These are phyloP conservation scores for Pegoplata infirma DNA, from an alignment of 2,888 invertebrate genomes.

Conservation along the genomic window DNA sequence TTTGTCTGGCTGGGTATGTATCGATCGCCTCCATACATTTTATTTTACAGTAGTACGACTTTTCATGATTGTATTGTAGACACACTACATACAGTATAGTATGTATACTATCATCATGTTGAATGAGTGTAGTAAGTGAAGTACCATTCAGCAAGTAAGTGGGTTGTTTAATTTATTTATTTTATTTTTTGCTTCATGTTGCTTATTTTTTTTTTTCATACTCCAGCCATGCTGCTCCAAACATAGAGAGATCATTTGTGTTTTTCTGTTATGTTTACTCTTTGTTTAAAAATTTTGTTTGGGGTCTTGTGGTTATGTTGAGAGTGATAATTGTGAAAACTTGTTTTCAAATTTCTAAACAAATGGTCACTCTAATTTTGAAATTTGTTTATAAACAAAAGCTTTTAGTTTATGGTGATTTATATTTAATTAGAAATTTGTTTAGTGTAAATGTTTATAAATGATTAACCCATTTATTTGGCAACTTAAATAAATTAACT, in stretches of 20 bases:
- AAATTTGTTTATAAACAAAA: neutral
- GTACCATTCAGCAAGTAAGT: constrained; percentile 34
- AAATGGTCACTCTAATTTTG: neutral
- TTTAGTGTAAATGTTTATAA: no score
- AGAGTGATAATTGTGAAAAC: neutral
- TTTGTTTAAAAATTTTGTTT: neutral
- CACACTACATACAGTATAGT: neutral
- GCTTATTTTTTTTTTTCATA: neutral
- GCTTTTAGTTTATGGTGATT: no score
- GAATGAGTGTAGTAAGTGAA: neutral
- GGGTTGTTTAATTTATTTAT: constrained; percentile 30
- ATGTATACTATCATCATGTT: neutral
- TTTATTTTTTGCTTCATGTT: neutral
- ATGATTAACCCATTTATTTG: no score
- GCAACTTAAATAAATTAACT: no score
- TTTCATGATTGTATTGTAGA: neutral
- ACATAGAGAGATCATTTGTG: neutral
- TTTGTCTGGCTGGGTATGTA: constrained; percentile 34
- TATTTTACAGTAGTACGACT: neutral
- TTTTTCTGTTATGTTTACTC: neutral
- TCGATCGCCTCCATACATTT: constrained; percentile 7
- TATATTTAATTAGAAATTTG: no score
- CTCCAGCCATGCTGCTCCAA: no score
- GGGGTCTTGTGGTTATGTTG: neutral
- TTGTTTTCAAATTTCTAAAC: neutral